Evolutionary conservation across 2,113 vertebrate species (phyloP), one percentile per base, ranked within the genome.

Genomic region (Embiotoca jacksoni): DNA sequence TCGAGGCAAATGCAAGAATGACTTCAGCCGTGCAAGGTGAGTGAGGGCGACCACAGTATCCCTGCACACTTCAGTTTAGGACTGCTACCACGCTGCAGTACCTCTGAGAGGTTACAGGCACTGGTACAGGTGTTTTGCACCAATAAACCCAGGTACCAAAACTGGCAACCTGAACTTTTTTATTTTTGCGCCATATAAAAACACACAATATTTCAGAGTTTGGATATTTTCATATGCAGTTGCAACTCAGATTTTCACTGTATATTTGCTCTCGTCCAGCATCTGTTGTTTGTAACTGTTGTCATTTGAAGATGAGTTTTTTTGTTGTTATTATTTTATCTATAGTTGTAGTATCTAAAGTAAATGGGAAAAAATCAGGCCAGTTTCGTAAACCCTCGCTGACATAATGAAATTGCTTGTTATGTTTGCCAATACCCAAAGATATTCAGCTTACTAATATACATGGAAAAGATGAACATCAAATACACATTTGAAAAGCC

Each of bases 1-100:
- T 87, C 88, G 89, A 1, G 75, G 75, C 58, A 92, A 76, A 77
- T 92, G 85, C 58, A 95, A 93, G 79, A 54, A 64, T 3, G 23
- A 81, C 56, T 35, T 82, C 0, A 89, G 85, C 68, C 89, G 60
- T 6, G 7, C 60, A 7, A 85, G 82, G 95, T 95, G 73, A 92
- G 93, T 63, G 3, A 73, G 57, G 31, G 11, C 30, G 41, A 23
- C 3, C 8, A 23, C 3, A 31, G 32, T 52, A 33, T 72, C n/a
- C 4, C 6, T 32, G 47, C n/a, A 55, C 31, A 39, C 1, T 35
- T 50, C 16, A 50, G 49, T 3, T 11, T 13, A 11, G 10, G 41
- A 44, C 41, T 44, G 41, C 41, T 11, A 11, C 13, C 6, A 11
- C 55, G 33, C 36, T n/a, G 3, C 30, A n/a, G 4, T 57, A 9